Evolutionary conservation across 2,797 vertebrate genomes (phyloP), one percentile per base, ranked within the genome.

Genomic region (Dendrocincla tyrannina): DNA sequence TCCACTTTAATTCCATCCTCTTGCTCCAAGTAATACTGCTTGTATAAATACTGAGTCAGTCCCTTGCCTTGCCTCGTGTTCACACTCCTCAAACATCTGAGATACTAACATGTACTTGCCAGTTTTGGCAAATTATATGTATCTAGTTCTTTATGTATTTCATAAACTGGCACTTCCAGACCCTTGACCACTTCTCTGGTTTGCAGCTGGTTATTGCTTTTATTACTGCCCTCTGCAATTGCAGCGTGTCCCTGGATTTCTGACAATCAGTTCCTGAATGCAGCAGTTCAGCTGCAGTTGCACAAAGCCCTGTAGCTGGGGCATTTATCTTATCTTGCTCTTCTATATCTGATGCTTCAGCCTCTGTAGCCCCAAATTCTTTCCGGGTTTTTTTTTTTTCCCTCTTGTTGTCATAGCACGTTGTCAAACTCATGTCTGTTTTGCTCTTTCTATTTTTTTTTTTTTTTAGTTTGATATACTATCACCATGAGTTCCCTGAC

Each of bases 31-130:
- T 96, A 96, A 95, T 88, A 84, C 88, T 58, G 67, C 95, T 95
- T 91, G 89, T 96, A 91, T 96, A 95, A 97, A 96, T 95, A 95
- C 94, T 95, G 95, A 96, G 86, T 93, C 95, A 97, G 94, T 96
- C 92, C 95, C 91, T 94, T 91, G 93, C 96, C 77, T 95, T 49
- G 85, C 96, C 93, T 96, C 70, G 59, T 95, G 96, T 95, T 97
- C 95, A 70, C 93, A 90, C 94, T 95, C 88, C 67, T 94, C 91
- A 82, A 91, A 94, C 94, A 87, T 97, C 88, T 79, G 70, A 91
- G 93, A 93, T 94, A 56, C 94, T 91, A 91, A 74, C 85, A 27
- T 64, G 60, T 95, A 86, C 93, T 95, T 95, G 91, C 90, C 93
- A 94, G 85, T 95, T 96, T 95, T 87, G 88, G 95, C 89, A 96